Evolutionary conservation across 92 coral and sea anemone genomes (phyloP).

Genomic region (Plumapathes pennacea): DNA sequence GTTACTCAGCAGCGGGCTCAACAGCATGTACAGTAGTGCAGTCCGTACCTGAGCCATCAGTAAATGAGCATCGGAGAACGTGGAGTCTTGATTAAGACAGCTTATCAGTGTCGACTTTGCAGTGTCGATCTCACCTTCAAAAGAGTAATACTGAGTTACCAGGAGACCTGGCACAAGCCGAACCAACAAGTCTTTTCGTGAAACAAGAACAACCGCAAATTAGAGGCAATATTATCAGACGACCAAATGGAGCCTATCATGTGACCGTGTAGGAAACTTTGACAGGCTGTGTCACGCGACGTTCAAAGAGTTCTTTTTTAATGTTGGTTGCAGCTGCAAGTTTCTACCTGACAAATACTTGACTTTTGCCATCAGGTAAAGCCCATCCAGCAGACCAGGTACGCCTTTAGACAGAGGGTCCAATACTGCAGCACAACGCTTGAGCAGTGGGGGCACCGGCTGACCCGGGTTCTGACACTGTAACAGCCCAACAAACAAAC

Average conservation of each 20-base stretch:
- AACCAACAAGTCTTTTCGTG: too few relatives aligned
- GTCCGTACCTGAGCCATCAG: conserved; percentile 92
- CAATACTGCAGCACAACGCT: conserved; percentile 95
- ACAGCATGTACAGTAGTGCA: not conserved
- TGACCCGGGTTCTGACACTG: conserved; percentile 91
- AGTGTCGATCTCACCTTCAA: conserved; percentile 85
- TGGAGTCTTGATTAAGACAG: conserved; percentile 91
- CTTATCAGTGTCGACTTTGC: conserved; percentile 90
- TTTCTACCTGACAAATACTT: conserved; percentile 86
- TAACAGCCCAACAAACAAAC: not conserved
- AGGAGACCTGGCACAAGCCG: too few relatives aligned
- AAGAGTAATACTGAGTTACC: too few relatives aligned
- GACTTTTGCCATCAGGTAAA: conserved; percentile 93
- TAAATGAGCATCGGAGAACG: conserved; percentile 96
- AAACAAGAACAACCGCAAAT: too few relatives aligned
- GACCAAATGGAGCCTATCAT: too few relatives aligned
- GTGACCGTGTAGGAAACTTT: too few relatives aligned
- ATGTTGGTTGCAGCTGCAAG: too few relatives aligned
- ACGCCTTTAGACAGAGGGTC: conserved; percentile 94
- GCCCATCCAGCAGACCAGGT: conserved; percentile 88
- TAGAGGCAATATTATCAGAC: too few relatives aligned
- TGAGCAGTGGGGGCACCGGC: conserved; percentile 88
- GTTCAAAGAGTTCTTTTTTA: too few relatives aligned
- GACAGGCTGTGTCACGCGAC: too few relatives aligned
- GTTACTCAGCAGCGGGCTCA: too few relatives aligned